A percentile compares a stretch with the other conserved stretches of the same genome.
phyloP scores from a whole-genome alignment of 2,888 invertebrate genomes.

The Dynastes maya region DNA sequence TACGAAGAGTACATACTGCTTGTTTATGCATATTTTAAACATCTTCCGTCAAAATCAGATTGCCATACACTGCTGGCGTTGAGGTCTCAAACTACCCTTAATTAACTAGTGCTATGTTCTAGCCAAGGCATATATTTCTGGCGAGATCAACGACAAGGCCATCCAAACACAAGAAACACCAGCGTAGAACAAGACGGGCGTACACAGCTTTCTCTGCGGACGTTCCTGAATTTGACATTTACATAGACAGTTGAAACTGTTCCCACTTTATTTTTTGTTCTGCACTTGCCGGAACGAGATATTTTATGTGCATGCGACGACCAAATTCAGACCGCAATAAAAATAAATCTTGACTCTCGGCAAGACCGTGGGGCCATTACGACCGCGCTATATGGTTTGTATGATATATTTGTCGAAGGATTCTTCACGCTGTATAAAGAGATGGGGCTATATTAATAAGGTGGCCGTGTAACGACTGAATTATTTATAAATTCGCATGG shows the following conservation, averaged over 20 bases:
- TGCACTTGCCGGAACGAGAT: constrained; percentile 37
- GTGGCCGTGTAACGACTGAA: constrained; percentile 21
- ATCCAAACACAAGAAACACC: constrained; percentile 7
- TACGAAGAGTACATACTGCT: too few relatives aligned
- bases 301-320: constrained; percentile 48
- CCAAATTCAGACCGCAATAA: constrained; percentile 46
- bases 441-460: constrained; percentile 36
- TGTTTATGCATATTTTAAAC: too few relatives aligned
- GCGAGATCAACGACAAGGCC: background rate
- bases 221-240: constrained; percentile 56
- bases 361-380: constrained; percentile 37
- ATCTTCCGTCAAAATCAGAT: too few relatives aligned
- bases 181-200: constrained; percentile 3
- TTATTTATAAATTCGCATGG: constrained; percentile 34
- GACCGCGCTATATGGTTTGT: constrained; percentile 39
- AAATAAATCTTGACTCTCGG: constrained; percentile 47
- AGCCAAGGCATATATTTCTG: background rate
- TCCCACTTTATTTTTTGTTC: constrained; percentile 53
- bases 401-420: constrained; percentile 45
- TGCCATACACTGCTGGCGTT: too few relatives aligned
- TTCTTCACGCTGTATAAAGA: constrained; percentile 40
- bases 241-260: constrained; percentile 55
- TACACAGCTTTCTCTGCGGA: constrained; percentile 30
- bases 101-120: background rate
- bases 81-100: too few relatives aligned